Evolutionary conservation across 2,888 invertebrate species (phyloP).

Genomic region (Masnerella sp.): DNA sequence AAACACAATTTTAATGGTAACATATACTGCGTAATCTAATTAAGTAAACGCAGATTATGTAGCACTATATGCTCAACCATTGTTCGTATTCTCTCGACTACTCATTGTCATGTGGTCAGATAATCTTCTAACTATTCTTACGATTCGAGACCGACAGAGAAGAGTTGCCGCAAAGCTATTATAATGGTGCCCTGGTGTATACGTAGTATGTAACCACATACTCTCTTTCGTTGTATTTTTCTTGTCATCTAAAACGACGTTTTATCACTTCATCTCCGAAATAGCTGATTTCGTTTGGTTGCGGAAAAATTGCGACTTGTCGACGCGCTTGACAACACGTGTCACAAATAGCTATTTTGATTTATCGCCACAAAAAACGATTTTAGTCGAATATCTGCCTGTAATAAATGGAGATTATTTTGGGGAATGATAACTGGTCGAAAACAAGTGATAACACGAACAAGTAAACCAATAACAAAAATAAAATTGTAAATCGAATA

Average conservation of each 20-base stretch:
- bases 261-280: constrained; percentile 3
- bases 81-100: constrained; percentile 41
- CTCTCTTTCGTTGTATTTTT: background rate
- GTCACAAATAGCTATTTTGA: constrained; percentile 29
- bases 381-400: background rate
- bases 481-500: too few relatives aligned
- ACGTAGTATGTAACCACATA: background rate
- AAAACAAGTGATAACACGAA: too few relatives aligned
- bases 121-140: constrained; percentile 50
- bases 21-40: constrained; percentile 38
- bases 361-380: constrained; percentile 19
- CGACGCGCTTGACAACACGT: constrained; percentile 15
- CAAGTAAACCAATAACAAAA: too few relatives aligned
- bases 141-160: constrained; percentile 30
- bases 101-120: constrained; percentile 50
- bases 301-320: constrained; percentile 7
- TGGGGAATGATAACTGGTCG: too few relatives aligned
- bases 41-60: constrained; percentile 52
- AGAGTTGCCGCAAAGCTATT: constrained; percentile 18
- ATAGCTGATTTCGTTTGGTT: background rate
- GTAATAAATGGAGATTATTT: constrained; percentile 9
- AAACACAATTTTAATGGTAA: constrained; percentile 22
- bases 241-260: background rate
- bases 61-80: constrained; percentile 24
- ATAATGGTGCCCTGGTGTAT: constrained; percentile 2